phyloP scores from a whole-genome alignment of 2,113 vertebrate genomes.

The Podilymbus podiceps region DNA sequence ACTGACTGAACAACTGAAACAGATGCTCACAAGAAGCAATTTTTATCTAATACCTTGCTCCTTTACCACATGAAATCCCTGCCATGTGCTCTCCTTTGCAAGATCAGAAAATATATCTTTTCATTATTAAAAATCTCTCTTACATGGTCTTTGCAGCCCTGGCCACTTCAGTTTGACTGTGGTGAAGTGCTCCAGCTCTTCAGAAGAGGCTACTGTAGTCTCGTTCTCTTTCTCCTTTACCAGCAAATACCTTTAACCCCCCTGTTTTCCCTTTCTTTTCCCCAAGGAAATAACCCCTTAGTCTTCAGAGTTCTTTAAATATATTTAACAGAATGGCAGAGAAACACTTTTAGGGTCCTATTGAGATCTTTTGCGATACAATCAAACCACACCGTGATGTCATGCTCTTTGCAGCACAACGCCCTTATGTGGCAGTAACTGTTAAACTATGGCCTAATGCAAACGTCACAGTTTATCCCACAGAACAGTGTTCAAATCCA shows the following conservation, averaged over 20 bases:
- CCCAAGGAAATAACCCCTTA: background rate
- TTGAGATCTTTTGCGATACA: background rate
- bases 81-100: background rate
- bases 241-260: background rate
- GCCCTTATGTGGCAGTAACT: background rate
- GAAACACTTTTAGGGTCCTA: background rate
- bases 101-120: background rate
- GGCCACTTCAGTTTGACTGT: background rate
- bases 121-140: background rate
- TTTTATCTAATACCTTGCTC: background rate
- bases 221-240: background rate
- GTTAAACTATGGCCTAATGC: background rate
- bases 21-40: background rate
- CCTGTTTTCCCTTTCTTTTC: background rate
- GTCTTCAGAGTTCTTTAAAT: background rate
- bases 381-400: background rate
- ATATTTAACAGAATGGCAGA: background rate
- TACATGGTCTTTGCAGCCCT: background rate
- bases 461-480: accelerated
- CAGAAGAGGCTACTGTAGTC: background rate
- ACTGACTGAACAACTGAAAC: background rate
- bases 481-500: background rate
- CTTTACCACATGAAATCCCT: background rate
- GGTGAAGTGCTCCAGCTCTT: background rate
- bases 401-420: background rate